Percentiles rank a stretch among this genome's conserved stretches.
Evolutionary conservation across 2,888 invertebrate species (phyloP).

Genomic region (Drosophila eohydei): DNA sequence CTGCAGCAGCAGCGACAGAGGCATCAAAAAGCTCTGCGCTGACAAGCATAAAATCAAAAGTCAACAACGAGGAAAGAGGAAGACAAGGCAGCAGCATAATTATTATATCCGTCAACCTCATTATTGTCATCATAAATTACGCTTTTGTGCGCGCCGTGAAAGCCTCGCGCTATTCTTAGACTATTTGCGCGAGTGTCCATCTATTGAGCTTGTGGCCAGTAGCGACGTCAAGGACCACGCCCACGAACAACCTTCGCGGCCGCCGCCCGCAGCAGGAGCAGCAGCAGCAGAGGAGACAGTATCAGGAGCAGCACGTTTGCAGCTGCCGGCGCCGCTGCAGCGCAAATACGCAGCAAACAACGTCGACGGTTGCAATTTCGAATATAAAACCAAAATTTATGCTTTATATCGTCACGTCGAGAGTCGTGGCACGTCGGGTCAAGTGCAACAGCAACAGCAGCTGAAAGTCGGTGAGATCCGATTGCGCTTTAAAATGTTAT

Average conservation of each 20-base stretch:
- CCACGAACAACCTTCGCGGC: slow-evolving; percentile 27
- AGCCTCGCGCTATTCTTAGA: slow-evolving; percentile 81
- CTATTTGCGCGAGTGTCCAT: slow-evolving; percentile 73
- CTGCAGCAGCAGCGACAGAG: slow-evolving; percentile 24
- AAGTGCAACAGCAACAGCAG: slow-evolving; percentile 81
- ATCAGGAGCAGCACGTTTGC: slow-evolving; percentile 48
- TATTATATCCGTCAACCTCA: slow-evolving; percentile 17
- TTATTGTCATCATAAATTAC: slow-evolving; percentile 58
- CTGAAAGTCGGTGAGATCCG: slow-evolving; percentile 72
- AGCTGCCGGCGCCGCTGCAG: slow-evolving; percentile 57
- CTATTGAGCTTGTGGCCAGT: slow-evolving; percentile 69
- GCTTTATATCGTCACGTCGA: slow-evolving; percentile 76
- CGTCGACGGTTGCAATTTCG: slow-evolving; percentile 76
- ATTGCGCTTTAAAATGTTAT: slow-evolving; percentile 77
- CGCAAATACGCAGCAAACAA: slow-evolving; percentile 70
- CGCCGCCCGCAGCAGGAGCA: slow-evolving; percentile 20
- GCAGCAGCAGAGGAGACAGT: slow-evolving; percentile 17
- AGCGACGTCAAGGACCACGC: slow-evolving; percentile 59
- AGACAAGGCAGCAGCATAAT: slow-evolving; percentile 30
- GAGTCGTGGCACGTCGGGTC: slow-evolving; percentile 78
- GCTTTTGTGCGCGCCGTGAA: slow-evolving; percentile 66
- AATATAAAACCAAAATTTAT: slow-evolving; percentile 81
- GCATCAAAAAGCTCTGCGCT: slow-evolving; percentile 57
- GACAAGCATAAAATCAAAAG: slow-evolving; percentile 51
- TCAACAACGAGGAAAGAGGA: slow-evolving; percentile 34